phyloP scores from a whole-genome alignment of 2,113 vertebrate genomes.

The Rhipidura dahli region DNA sequence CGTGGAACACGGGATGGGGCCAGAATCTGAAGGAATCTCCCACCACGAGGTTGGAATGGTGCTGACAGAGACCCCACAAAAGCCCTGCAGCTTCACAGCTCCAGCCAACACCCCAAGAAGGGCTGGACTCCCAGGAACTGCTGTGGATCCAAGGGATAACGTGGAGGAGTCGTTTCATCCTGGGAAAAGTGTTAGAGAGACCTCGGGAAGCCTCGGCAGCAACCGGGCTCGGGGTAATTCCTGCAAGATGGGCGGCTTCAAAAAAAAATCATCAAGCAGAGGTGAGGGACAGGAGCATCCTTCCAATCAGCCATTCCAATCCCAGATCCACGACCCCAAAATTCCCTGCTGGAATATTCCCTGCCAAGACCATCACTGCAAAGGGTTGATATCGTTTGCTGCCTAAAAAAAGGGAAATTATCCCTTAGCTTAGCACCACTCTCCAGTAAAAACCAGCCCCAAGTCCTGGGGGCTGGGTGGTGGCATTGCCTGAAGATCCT shows the following conservation, averaged over 20 bases:
- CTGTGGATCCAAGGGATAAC: accelerated
- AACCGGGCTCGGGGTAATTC: accelerated
- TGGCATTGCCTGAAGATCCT: neutral
- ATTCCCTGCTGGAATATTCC: neutral
- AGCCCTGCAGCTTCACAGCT: neutral
- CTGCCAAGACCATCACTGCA: neutral
- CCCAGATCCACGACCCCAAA: neutral
- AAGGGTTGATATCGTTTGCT: accelerated
- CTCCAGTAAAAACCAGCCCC: neutral
- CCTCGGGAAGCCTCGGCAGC: neutral
- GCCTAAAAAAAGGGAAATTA: neutral
- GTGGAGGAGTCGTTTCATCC: neutral
- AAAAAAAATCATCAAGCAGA: neutral
- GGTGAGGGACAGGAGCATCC: neutral
- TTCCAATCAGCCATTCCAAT: neutral
- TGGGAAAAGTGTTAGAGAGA: neutral
- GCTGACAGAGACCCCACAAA: neutral
- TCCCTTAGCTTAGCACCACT: neutral
- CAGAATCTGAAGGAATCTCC: neutral
- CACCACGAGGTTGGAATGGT: accelerated
- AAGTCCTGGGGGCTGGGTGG: neutral
- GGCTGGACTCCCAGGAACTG: neutral
- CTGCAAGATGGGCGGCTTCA: neutral
- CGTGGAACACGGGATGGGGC: accelerated
- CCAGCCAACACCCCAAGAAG: neutral